These are phyloP conservation scores for Anoplius nigerrimus DNA, from an alignment of 2,888 invertebrate genomes.

Conservation along the genomic window DNA sequence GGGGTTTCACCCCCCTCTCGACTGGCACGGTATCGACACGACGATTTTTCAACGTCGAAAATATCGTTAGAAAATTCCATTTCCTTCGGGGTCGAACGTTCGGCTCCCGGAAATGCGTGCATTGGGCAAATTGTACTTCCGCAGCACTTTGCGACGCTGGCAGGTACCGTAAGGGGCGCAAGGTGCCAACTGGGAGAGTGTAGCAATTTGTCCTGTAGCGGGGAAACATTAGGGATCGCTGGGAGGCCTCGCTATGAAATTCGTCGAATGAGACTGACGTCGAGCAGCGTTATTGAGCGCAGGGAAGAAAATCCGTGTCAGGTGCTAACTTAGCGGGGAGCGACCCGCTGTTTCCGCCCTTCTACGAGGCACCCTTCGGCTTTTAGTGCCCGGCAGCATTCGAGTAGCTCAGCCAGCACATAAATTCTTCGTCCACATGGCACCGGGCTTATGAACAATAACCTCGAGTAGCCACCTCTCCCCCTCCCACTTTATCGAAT, in stretches of 20 bases:
- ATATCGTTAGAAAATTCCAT: not conserved
- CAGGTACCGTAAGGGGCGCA: no score
- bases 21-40: not conserved
- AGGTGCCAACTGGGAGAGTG: no score
- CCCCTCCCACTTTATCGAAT: conserved; percentile 18
- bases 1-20: not conserved
- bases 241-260: not conserved
- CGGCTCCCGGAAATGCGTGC: not conserved
- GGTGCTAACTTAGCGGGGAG: conserved; percentile 11
- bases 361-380: not conserved
- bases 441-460: conserved; percentile 71
- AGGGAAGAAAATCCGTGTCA: conserved; percentile 37
- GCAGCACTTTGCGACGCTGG: no score
- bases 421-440: conserved; percentile 70
- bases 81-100: not conserved
- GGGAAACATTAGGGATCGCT: not conserved
- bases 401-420: conserved; percentile 63
- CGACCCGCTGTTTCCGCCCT: conserved; percentile 14
- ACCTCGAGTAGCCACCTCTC: conserved; percentile 48
- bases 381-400: conserved; percentile 22
- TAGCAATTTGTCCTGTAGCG: no score
- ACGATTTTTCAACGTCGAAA: not conserved
- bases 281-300: conserved; percentile 35
- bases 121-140: no score
- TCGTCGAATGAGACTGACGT: conserved; percentile 33